phyloP scores from a whole-genome alignment of 2,113 vertebrate species.

The Pseudorasbora parva region DNA sequence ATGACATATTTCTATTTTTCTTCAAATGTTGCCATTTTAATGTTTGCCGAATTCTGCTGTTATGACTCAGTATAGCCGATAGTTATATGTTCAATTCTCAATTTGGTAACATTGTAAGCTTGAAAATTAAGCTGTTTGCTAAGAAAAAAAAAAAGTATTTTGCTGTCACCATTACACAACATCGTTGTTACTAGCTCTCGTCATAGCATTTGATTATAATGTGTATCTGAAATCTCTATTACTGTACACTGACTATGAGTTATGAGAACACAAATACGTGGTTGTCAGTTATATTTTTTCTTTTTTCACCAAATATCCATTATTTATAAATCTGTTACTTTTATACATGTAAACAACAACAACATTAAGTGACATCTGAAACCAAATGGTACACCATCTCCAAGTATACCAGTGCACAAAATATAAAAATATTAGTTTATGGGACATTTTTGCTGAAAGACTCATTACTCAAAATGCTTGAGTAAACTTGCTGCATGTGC shows the following conservation, averaged over 20 bases:
- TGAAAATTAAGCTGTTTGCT: not conserved
- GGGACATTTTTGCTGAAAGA: not conserved
- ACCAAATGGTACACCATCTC: not conserved
- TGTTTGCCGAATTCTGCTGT: too few species aligned
- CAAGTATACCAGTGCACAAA: too few species aligned
- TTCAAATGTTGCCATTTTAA: not conserved
- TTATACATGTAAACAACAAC: not conserved
- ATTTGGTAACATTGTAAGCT: not conserved
- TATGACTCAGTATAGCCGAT: not conserved
- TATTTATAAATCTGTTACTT: not conserved
- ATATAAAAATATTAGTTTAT: not conserved
- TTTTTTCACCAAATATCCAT: not conserved
- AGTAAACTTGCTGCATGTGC: not conserved
- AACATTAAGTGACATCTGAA: not conserved
- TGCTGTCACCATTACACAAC: not conserved
- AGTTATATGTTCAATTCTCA: not conserved
- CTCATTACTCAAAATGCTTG: not conserved
- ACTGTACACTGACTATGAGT: not conserved
- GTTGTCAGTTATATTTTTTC: not conserved
- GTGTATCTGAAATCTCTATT: not conserved
- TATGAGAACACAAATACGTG: not conserved
- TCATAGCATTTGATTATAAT: not conserved
- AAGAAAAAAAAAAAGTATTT: not conserved
- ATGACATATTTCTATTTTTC: not conserved
- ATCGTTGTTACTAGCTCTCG: not conserved